phyloP scores from a whole-genome alignment of 2,888 invertebrate species.

The Agrochola lota region DNA sequence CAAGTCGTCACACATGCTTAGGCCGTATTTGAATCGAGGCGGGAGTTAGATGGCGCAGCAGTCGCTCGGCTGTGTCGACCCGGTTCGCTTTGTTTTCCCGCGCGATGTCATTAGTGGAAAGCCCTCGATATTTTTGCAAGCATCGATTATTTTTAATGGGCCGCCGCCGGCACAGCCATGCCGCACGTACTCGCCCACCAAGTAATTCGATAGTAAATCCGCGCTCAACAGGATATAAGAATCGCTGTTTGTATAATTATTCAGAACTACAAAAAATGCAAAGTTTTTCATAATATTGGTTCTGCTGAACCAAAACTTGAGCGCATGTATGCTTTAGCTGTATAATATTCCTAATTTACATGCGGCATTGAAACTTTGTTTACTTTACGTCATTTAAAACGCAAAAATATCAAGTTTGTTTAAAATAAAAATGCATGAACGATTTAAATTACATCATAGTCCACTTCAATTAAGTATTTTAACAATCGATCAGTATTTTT shows the following conservation, averaged over 20 bases:
- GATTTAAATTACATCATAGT: constrained; percentile 15
- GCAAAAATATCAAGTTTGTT: constrained; percentile 14
- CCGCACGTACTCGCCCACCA: constrained; percentile 73
- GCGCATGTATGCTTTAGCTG: constrained; percentile 16
- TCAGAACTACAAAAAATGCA: constrained; percentile 23
- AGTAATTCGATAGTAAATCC: constrained; percentile 70
- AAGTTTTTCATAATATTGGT: constrained; percentile 31
- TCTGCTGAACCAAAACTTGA: constrained; percentile 20
- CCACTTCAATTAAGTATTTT: constrained; percentile 2
- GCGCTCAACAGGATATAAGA: constrained; percentile 57
- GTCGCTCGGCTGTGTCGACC: constrained; percentile 68
- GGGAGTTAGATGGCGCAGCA: constrained; percentile 58
- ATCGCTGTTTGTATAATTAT: constrained; percentile 39
- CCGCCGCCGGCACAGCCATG: constrained; percentile 80
- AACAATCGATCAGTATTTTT: neutral
- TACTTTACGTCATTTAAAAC: constrained; percentile 29
- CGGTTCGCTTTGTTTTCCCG: constrained; percentile 86
- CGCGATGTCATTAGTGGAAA: constrained; percentile 89
- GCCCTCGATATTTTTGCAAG: constrained; percentile 88
- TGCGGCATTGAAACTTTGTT: constrained; percentile 35
- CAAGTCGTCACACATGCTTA: constrained; percentile 63
- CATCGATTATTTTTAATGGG: constrained; percentile 90
- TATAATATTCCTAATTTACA: constrained; percentile 28
- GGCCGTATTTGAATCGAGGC: constrained; percentile 60
- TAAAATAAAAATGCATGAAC: neutral